Conservation (phyloP, 2,797 vertebrate genomes). For the Propithecus perrieri region DNA sequence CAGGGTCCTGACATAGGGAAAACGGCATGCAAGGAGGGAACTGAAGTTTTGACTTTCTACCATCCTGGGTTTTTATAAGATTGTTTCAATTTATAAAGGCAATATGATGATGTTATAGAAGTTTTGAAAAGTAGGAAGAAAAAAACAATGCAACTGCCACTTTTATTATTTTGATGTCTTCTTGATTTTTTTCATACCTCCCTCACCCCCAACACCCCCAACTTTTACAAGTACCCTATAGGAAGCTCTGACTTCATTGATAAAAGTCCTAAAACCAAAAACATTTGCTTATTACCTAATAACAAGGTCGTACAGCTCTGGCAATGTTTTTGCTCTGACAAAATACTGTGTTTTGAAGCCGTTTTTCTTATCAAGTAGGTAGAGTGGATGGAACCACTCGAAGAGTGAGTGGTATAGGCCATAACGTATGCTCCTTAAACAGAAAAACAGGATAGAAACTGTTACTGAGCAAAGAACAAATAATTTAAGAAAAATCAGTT, state of each 20-base stretch:
- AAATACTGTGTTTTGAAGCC: constrained; percentile 93
- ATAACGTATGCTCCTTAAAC: constrained; percentile 90
- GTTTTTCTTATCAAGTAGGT: constrained; percentile 91
- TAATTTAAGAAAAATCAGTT: neutral
- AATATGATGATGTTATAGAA: neutral
- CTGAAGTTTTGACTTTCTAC: neutral
- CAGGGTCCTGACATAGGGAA: neutral
- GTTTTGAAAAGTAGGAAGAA: neutral
- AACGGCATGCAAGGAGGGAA: neutral
- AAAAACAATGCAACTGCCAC: neutral
- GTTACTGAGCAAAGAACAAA: neutral
- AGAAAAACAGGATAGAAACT: constrained; percentile 65
- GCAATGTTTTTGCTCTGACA: constrained; percentile 89
- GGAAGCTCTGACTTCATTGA: neutral
- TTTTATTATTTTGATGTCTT: neutral
- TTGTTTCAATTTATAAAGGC: neutral
- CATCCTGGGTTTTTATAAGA: neutral
- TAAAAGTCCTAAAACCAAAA: neutral
- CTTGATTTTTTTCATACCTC: neutral
- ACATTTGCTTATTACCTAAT: constrained; percentile 79
- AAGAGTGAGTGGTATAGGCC: constrained; percentile 95
- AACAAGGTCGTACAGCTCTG: constrained; percentile 94
- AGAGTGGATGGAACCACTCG: constrained; percentile 97
- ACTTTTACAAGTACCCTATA: neutral
- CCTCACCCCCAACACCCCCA: too few relatives aligned